These are phyloP conservation scores for Sigmodon hispidus DNA, from an alignment of 2,113 vertebrate genomes.

Conservation along the genomic window DNA sequence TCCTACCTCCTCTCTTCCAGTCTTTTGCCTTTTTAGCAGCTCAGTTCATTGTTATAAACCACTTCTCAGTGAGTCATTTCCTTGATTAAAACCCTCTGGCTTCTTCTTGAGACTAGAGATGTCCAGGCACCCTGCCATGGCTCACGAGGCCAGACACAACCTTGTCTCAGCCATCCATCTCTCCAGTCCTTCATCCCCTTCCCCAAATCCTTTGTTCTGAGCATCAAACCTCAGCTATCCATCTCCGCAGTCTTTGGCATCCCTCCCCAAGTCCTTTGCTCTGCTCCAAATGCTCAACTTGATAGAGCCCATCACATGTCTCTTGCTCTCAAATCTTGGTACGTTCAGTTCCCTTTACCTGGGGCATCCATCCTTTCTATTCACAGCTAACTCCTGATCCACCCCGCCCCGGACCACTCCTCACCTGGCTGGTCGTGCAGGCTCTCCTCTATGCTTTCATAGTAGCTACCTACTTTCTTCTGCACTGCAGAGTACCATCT, in stretches of 20 bases:
- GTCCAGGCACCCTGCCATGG: background rate
- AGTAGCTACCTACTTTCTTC: background rate
- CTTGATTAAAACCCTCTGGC: constrained; percentile 38
- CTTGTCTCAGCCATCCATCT: background rate
- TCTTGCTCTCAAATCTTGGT: background rate
- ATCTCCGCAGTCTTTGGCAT: background rate
- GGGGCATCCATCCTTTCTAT: background rate
- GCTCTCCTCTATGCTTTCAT: background rate
- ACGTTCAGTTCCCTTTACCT: background rate
- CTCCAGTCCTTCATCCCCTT: background rate
- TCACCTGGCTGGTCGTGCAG: background rate
- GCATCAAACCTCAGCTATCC: background rate
- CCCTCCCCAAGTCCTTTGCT: background rate
- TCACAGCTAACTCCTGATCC: background rate
- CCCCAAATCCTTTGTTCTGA: background rate
- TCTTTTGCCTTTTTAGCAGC: constrained; percentile 21
- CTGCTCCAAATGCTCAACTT: background rate
- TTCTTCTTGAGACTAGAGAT: background rate
- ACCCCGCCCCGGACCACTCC: background rate
- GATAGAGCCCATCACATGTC: background rate
- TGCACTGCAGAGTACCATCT: background rate
- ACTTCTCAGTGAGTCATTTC: background rate
- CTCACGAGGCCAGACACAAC: background rate
- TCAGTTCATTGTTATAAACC: background rate
- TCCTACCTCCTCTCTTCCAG: background rate